Evolutionary conservation across 2,113 vertebrate genomes (phyloP).

Genomic region (Brienomyrus longianalis): DNA sequence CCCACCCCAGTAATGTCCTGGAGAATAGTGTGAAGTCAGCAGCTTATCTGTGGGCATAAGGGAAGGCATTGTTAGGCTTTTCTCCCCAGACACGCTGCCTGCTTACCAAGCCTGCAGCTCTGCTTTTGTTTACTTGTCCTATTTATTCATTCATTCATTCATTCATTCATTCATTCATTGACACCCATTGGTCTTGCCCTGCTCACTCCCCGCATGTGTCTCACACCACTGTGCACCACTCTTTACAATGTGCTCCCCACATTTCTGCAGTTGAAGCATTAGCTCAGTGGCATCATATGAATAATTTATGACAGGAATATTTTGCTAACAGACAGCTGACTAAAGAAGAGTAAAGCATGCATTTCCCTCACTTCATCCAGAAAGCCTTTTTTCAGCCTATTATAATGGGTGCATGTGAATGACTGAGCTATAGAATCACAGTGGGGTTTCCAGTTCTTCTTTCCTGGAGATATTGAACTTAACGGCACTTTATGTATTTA

Average conservation of each 20-base stretch:
- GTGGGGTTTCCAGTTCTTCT: background rate
- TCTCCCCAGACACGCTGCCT: background rate
- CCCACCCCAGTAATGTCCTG: background rate
- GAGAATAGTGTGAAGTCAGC: background rate
- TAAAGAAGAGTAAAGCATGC: background rate
- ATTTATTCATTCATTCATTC: background rate
- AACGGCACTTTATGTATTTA: background rate
- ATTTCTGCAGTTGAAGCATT: background rate
- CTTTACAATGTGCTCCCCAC: background rate
- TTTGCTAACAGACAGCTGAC: conserved; percentile 11
- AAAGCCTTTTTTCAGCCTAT: background rate
- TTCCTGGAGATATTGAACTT: background rate
- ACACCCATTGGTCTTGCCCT: background rate
- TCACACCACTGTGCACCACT: background rate
- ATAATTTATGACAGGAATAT: conserved; percentile 10
- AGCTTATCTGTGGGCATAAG: background rate
- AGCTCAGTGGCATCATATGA: background rate
- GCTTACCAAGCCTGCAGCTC: background rate
- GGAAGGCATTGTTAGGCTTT: background rate
- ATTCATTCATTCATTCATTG: background rate
- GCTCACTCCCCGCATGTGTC: background rate
- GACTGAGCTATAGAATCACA: background rate
- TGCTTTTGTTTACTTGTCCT: background rate
- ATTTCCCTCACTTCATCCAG: background rate
- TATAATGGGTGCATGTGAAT: background rate